phyloP scores from a whole-genome alignment of 2,113 vertebrate genomes.

The Tetrao urogallus region DNA sequence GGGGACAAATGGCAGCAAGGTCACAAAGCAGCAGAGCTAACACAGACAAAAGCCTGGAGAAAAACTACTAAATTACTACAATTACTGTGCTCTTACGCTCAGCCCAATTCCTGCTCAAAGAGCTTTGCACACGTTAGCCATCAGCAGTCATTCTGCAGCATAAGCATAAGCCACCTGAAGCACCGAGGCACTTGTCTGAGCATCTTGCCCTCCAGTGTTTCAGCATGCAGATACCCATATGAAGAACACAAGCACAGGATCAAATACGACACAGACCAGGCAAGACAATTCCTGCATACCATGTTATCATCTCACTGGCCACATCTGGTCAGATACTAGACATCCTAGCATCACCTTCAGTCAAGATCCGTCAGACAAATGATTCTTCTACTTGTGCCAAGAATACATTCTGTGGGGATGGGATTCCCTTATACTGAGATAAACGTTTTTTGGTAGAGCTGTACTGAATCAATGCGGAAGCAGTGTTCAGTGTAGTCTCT shows the following conservation, averaged over 20 bases:
- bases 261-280: neutral
- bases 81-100: neutral
- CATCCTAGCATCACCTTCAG: neutral
- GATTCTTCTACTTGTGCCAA: neutral
- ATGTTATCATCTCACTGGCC: neutral
- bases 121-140: neutral
- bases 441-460: neutral
- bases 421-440: neutral
- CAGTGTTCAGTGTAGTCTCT: neutral
- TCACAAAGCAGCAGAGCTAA: neutral
- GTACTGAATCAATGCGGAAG: too few species aligned
- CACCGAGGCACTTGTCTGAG: neutral
- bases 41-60: neutral
- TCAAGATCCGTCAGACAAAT: neutral
- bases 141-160: neutral
- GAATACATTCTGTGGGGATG: neutral
- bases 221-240: neutral
- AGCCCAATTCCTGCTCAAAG: neutral
- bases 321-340: too few species aligned
- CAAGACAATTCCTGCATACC: neutral
- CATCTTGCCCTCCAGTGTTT: neutral
- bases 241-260: neutral
- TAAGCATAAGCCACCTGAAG: neutral
- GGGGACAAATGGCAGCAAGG: neutral
- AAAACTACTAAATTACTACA: fast-evolving